Conservation (phyloP, 2,797 vertebrate genomes). For the Anguilla obscura region DNA sequence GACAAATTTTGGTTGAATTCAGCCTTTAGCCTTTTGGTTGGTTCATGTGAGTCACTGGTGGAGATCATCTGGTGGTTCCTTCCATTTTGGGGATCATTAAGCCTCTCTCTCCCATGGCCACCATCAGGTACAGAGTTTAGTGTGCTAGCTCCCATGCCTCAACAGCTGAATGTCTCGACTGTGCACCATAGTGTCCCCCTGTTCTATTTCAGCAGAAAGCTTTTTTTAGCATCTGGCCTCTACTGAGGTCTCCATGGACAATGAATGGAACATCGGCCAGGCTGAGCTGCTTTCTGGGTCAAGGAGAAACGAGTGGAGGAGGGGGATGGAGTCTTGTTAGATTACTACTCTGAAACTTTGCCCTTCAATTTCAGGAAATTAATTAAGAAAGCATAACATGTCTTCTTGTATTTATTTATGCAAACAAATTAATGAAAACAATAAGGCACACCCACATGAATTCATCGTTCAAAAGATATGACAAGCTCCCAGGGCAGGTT, state of each 20-base stretch:
- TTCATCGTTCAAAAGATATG: background rate
- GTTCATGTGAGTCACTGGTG: no score
- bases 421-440: no score
- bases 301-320: constrained; percentile 67
- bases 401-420: background rate
- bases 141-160: no score
- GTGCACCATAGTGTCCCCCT: constrained; percentile 3
- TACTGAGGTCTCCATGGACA: constrained; percentile 54
- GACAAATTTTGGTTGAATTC: no score
- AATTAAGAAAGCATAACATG: background rate
- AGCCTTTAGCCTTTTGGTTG: no score
- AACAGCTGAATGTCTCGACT: background rate
- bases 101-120: no score
- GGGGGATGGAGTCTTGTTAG: constrained; percentile 47
- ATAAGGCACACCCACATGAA: background rate
- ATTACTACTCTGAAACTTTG: constrained; percentile 36
- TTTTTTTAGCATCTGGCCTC: constrained; percentile 45
- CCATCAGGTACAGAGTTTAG: no score
- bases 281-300: constrained; percentile 67
- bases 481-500: background rate
- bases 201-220: constrained; percentile 43
- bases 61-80: no score
- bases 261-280: constrained; percentile 55
- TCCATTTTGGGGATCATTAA: no score
- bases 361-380: background rate